Evolutionary conservation across 2,113 vertebrate genomes (phyloP).

Genomic region (Esox niger): DNA sequence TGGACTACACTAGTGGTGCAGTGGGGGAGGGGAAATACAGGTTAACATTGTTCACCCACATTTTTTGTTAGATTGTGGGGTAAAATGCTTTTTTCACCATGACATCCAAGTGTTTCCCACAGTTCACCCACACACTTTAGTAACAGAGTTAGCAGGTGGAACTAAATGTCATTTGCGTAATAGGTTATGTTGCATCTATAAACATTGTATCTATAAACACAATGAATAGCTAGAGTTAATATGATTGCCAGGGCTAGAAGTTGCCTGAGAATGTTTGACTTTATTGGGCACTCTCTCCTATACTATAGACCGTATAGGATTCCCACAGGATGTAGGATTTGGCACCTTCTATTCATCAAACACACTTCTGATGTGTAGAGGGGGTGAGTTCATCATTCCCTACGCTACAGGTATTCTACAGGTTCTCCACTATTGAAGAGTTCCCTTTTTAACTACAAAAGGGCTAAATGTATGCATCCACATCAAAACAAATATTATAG

Average conservation of each 20-base stretch:
- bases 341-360: not conserved
- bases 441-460: not conserved
- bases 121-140: too few relatives aligned
- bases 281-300: too few relatives aligned
- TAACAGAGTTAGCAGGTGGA: conserved; percentile 26
- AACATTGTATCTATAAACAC: not conserved
- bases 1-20: conserved; percentile 34
- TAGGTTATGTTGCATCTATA: not conserved
- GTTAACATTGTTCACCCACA: too few relatives aligned
- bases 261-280: too few relatives aligned
- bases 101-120: too few relatives aligned
- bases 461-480: not conserved
- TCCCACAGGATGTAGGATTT: not conserved
- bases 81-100: too few relatives aligned
- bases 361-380: not conserved
- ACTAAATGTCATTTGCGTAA: not conserved
- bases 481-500: too few relatives aligned
- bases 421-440: too few relatives aligned
- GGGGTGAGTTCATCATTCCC: not conserved
- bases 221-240: too few relatives aligned
- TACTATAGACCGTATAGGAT: not conserved
- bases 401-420: conserved; percentile 1
- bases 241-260: too few relatives aligned
- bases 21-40: conserved; percentile 18
- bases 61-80: too few relatives aligned